A percentile compares a stretch with the other conserved stretches of the same genome.
Evolutionary conservation across 2,888 invertebrate genomes (phyloP).

Genomic region (Scrobipalpa costella): DNA sequence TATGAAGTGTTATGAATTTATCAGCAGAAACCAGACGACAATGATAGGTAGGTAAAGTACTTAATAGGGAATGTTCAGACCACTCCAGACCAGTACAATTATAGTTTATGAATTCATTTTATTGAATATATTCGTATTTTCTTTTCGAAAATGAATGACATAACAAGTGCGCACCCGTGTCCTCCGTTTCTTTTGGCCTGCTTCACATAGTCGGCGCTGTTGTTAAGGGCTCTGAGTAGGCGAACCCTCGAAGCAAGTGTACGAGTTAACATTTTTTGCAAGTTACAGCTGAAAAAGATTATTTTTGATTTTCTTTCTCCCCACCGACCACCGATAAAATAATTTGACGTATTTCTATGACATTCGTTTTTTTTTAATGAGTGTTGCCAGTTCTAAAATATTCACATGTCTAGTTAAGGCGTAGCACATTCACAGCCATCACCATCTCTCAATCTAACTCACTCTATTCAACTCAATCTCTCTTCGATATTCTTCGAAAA

Average conservation of each 20-base stretch:
- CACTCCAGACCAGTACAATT: no score
- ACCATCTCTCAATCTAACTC: no score
- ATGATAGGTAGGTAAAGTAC: no score
- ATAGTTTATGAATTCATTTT: not conserved
- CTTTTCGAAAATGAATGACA: constrained; percentile 51
- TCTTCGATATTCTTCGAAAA: no score
- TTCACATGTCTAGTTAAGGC: no score
- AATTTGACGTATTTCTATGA: no score
- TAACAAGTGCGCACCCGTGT: constrained; percentile 68
- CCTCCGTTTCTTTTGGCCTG: constrained; percentile 63
- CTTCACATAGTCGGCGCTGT: constrained; percentile 57
- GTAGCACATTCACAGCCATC: no score
- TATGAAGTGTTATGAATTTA: not conserved
- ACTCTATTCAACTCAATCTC: no score
- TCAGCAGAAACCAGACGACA: no score
- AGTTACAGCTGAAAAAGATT: not conserved
- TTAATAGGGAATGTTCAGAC: no score
- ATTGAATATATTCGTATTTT: not conserved
- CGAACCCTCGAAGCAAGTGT: constrained; percentile 57
- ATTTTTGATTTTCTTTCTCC: not conserved
- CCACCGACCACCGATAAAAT: not conserved
- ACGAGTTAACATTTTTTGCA: constrained; percentile 58
- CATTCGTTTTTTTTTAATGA: no score
- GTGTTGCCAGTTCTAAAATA: no score
- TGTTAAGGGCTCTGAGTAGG: constrained; percentile 54